Evolutionary conservation across 2,797 vertebrate genomes (phyloP).

Genomic region (Falco biarmicus): DNA sequence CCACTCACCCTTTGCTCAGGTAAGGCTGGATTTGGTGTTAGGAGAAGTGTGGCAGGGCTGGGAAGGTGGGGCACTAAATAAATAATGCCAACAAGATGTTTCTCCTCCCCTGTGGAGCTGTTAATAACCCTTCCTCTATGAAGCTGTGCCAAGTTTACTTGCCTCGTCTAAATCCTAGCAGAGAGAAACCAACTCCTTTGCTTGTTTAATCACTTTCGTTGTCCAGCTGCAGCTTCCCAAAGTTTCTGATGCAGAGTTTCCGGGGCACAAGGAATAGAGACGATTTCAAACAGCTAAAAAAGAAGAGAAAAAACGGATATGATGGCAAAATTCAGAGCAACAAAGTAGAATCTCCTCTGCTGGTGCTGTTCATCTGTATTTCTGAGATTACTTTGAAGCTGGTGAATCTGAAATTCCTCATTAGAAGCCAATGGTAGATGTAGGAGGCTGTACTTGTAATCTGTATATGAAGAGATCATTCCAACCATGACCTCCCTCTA

Average conservation of each 20-base stretch:
- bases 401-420: slow-evolving; percentile 16
- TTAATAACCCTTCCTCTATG: neutral
- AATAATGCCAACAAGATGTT: neutral
- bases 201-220: neutral
- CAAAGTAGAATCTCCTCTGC: neutral
- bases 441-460: neutral
- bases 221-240: neutral
- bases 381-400: slow-evolving; percentile 33
- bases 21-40: neutral
- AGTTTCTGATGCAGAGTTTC: neutral
- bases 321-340: slow-evolving; percentile 5
- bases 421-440: neutral
- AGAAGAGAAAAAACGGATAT: neutral
- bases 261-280: neutral
- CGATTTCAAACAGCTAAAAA: neutral
- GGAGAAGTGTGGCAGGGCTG: neutral
- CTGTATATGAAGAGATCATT: neutral
- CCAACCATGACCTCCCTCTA: slow-evolving; percentile 6
- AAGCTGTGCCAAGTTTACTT: neutral
- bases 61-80: neutral
- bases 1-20: neutral
- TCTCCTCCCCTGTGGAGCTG: neutral
- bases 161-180: neutral
- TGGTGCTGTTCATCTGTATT: neutral
- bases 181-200: neutral